These are phyloP conservation scores for Neodiprion virginianus DNA, from an alignment of 1,140 invertebrate genomes.

Conservation along the genomic window DNA sequence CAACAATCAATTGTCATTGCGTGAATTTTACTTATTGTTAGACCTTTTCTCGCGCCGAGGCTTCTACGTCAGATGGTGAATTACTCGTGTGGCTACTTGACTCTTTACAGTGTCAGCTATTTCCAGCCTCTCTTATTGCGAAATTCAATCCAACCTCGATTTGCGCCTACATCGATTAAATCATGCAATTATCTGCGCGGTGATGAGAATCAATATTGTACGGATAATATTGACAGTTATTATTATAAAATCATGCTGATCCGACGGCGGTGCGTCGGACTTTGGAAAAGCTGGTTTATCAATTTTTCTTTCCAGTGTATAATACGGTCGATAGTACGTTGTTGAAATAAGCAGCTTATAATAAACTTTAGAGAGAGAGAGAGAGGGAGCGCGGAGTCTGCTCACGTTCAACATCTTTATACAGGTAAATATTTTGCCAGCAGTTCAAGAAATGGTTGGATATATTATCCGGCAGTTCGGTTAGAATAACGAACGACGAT, in stretches of 20 bases:
- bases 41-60: conserved; percentile 5
- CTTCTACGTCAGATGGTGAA: no score
- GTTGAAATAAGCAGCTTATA: no score
- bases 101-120: not conserved
- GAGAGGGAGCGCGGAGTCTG: not conserved
- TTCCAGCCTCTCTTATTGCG: not conserved
- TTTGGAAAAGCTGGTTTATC: no score
- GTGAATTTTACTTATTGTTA: conserved; percentile 23
- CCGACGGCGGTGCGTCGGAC: no score
- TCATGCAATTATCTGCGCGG: not conserved
- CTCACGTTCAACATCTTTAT: not conserved
- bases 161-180: not conserved
- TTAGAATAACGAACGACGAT: not conserved
- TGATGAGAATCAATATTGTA: no score
- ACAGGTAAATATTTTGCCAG: not conserved
- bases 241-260: no score
- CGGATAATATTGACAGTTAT: no score
- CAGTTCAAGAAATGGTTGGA: not conserved
- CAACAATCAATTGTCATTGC: conserved; percentile 32
- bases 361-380: no score
- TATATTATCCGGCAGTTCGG: not conserved
- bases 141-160: not conserved
- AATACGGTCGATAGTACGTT: no score
- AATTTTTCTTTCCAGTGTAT: no score
- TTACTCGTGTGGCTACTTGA: not conserved